Conservation (phyloP, 2,888 invertebrate species). For the Vesta saturnalis region DNA sequence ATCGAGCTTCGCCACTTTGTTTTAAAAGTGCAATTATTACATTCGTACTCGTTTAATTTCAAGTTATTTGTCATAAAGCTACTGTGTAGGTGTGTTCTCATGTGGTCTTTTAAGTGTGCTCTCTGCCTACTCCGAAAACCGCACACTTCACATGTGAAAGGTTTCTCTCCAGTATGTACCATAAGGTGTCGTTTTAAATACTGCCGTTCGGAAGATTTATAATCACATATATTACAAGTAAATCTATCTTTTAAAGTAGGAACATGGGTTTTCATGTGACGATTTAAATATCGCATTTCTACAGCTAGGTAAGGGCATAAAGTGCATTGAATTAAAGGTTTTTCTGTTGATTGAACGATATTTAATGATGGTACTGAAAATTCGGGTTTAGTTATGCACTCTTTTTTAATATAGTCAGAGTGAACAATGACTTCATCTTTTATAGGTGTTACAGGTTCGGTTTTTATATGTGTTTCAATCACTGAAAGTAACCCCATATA, state of each 20-base stretch:
- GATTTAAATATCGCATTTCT: too few species aligned
- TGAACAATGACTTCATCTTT: too few species aligned
- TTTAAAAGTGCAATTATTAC: constrained; percentile 10
- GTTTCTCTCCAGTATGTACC: neutral
- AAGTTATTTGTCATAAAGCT: too few species aligned
- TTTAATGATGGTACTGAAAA: neutral
- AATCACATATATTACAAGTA: neutral
- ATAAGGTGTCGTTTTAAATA: neutral
- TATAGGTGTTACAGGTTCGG: too few species aligned
- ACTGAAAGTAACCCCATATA: too few species aligned
- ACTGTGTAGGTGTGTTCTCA: constrained; percentile 15
- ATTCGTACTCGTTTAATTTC: neutral
- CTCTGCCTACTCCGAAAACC: neutral
- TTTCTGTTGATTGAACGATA: too few species aligned
- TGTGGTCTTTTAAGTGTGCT: constrained; percentile 1
- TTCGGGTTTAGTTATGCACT: too few species aligned
- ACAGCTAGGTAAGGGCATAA: too few species aligned
- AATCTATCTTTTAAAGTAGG: neutral
- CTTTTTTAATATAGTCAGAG: too few species aligned
- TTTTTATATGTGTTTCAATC: too few species aligned
- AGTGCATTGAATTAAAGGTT: neutral
- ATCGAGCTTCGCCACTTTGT: neutral
- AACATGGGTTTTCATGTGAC: neutral
- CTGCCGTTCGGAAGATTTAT: neutral
- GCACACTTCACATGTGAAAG: constrained; percentile 13